A percentile compares a stretch with the other conserved stretches of the same genome.
phyloP scores from a whole-genome alignment of 2,797 vertebrate genomes.

The Mus minutoides region DNA sequence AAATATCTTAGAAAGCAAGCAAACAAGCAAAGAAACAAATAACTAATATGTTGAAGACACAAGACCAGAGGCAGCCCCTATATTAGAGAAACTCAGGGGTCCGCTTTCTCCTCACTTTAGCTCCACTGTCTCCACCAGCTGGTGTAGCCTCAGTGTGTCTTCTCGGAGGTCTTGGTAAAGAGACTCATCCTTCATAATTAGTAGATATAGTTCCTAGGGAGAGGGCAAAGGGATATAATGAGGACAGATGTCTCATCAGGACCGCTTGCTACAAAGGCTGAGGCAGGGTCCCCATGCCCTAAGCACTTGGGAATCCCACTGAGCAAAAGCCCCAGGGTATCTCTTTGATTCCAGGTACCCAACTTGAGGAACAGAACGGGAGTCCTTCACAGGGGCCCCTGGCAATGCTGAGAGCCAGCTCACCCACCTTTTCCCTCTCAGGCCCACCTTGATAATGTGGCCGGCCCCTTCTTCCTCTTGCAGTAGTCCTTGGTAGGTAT shows the following conservation, averaged over 20 bases:
- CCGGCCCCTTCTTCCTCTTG: constrained; percentile 95
- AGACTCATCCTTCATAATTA: constrained; percentile 93
- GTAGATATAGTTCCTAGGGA: constrained; percentile 93
- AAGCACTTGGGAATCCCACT: background rate
- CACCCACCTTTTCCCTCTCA: background rate
- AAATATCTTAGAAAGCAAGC: background rate
- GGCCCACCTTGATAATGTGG: constrained; percentile 94
- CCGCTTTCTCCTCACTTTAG: constrained; percentile 90
- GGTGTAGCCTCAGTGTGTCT: constrained; percentile 94
- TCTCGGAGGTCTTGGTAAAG: constrained; percentile 95
- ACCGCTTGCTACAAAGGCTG: background rate
- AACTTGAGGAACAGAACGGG: background rate
- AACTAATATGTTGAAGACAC: background rate
- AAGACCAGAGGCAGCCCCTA: constrained; percentile 18
- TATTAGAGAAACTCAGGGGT: background rate
- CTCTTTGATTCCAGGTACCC: background rate
- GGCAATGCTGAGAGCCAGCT: background rate
- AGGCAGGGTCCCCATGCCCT: background rate
- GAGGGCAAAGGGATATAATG: constrained; percentile 13
- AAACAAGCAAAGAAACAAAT: background rate
- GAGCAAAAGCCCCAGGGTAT: background rate
- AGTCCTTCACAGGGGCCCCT: background rate
- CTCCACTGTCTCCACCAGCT: constrained; percentile 95
- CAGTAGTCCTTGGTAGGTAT: constrained; percentile 95
- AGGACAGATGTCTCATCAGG: background rate